Evolutionary conservation across 2,113 vertebrate species (phyloP), one percentile per base, ranked within the genome.

Genomic region (Neopipo cinnamomea): DNA sequence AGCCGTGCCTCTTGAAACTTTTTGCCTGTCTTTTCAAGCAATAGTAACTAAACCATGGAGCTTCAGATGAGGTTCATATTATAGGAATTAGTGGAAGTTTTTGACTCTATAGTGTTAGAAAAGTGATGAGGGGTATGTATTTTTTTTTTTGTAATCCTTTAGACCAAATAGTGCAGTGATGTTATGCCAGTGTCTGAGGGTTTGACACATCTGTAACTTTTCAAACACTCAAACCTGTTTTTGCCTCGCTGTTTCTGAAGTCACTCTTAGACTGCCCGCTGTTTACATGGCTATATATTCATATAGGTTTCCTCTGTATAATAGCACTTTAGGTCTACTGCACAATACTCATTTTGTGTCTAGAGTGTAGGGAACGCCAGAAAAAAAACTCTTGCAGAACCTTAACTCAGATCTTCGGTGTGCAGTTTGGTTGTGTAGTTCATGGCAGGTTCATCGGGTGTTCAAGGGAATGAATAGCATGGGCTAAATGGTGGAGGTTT

Each of bases 371-470:
- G n/a, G 50, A 81, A 59, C 35, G 12, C 8, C 16, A 46, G 42
- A 3, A 39, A 27, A 44, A 77, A 50, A 17, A 0, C 0, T 1
- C 22, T 63, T 59, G 11, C 44, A 37, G 33, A 59, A 39, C 14
- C 12, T 30, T 68, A 56, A 33, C 28, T 80, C 37, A 63, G 33
- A 20, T 44, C 21, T 84, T 76, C 61, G 49, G 44, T 30, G 11
- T 33, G 27, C 13, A 24, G 13, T 59, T 88, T 63, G 59, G 14
- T 39, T 70, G 5, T 74, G 37, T 47, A 52, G 35, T 50, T 89
- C 71, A 35, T 46, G 25, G 14, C 20, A 16, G 27, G 47, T 27
- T 62, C 6, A 20, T 58, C 22, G 37, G 10, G 6, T 63, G 15
- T 46, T 74, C 9, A 5, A 28, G 14, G 3, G 30, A 84, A 30